These are phyloP conservation scores for Antedon mediterranea DNA, from an alignment of 53 echinoderm and acorn worm species.

Conservation along the genomic window DNA sequence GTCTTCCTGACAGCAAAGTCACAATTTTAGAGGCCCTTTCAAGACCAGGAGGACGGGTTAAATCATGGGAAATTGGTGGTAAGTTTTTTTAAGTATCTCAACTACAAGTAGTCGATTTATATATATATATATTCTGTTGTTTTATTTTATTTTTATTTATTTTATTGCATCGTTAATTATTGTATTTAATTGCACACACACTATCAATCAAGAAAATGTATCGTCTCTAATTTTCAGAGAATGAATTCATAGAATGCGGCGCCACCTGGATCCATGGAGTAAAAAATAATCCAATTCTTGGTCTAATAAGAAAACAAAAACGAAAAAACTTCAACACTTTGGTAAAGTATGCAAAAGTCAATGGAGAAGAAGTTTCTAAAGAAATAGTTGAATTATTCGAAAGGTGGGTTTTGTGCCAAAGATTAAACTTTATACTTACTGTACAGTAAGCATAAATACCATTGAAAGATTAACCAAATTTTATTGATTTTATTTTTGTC, in stretches of 20 bases:
- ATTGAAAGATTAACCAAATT: no score
- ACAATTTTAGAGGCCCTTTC: not conserved
- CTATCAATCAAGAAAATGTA: no score
- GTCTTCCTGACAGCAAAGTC: not conserved
- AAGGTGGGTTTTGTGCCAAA: no score
- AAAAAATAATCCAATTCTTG: not conserved
- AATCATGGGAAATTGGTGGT: not conserved
- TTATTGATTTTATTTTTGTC: not conserved
- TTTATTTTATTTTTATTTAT: no score
- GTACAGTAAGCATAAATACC: no score
- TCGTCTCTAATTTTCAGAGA: no score
- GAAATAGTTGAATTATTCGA: not conserved
- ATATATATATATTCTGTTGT: no score
- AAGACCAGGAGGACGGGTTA: not conserved
- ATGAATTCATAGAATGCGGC: not conserved
- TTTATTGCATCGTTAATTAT: no score
- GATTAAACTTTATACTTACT: no score
- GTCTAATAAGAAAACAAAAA: not conserved
- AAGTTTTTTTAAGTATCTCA: no score
- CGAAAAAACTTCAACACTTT: not conserved
- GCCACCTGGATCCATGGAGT: constrained; percentile 2
- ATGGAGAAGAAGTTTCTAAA: not conserved
- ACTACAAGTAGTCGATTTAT: no score
- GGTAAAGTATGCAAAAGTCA: not conserved
- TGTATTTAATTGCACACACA: no score